phyloP scores from a whole-genome alignment of 2,888 invertebrate species.

The Rutpela maculata region DNA sequence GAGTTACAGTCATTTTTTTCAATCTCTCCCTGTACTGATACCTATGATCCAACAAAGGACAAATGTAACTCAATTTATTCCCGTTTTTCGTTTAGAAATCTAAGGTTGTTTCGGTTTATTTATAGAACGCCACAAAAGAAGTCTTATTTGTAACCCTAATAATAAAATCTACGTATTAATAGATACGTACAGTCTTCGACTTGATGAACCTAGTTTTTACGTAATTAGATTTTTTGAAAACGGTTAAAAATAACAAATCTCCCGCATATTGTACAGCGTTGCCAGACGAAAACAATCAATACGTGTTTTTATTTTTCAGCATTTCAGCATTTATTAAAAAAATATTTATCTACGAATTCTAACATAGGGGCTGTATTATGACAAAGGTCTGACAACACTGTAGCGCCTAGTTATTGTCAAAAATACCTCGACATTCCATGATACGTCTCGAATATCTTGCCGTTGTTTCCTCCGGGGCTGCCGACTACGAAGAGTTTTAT shows the following conservation, averaged over 20 bases:
- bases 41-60: too few species aligned
- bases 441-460: slow-evolving; percentile 87
- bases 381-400: neutral
- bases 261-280: neutral
- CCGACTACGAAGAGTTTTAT: slow-evolving; percentile 83
- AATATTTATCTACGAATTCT: too few species aligned
- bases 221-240: too few species aligned
- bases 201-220: neutral
- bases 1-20: too few species aligned
- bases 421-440: slow-evolving; percentile 86
- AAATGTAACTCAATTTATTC: too few species aligned
- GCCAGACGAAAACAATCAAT: neutral
- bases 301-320: too few species aligned
- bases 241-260: neutral
- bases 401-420: slow-evolving; percentile 48
- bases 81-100: too few species aligned
- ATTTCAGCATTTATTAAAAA: too few species aligned
- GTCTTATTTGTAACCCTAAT: neutral
- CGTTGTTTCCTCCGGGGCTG: slow-evolving; percentile 78
- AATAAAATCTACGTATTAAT: neutral
- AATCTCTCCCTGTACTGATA: too few species aligned
- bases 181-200: neutral
- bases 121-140: neutral
- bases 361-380: neutral
- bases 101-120: too few species aligned